These are phyloP conservation scores for Pelosia muscerda DNA, from an alignment of 2,888 invertebrate species.

Conservation along the genomic window DNA sequence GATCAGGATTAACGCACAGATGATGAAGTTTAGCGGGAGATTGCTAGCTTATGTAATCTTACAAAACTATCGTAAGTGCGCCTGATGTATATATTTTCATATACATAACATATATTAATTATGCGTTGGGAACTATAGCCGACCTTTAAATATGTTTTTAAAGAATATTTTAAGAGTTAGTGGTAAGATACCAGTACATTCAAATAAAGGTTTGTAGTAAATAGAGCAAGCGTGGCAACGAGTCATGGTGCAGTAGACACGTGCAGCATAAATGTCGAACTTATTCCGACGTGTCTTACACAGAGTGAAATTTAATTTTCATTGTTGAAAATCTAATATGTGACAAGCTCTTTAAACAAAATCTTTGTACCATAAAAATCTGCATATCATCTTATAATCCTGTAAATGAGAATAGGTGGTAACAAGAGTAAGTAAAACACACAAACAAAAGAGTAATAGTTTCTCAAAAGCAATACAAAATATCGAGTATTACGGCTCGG, in stretches of 20 bases:
- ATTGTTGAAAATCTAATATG: constrained; percentile 47
- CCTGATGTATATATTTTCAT: too few relatives aligned
- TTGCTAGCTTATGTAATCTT: neutral
- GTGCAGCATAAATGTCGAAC: constrained; percentile 61
- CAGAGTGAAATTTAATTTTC: constrained; percentile 63
- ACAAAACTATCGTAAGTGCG: neutral
- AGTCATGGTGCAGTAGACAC: constrained; percentile 49
- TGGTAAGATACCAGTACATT: neutral
- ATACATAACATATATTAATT: too few relatives aligned
- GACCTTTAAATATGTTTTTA: too few relatives aligned
- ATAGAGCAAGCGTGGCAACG: constrained; percentile 21
- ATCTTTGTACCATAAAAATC: neutral
- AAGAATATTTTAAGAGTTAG: too few relatives aligned
- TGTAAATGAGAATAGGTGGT: too few relatives aligned
- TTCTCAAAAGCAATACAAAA: too few relatives aligned
- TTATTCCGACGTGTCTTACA: constrained; percentile 67
- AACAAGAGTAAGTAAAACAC: too few relatives aligned
- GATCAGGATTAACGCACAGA: too few relatives aligned
- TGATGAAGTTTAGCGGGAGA: neutral
- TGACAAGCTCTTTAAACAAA: neutral
- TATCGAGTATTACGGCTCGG: too few relatives aligned
- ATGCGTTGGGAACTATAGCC: too few relatives aligned
- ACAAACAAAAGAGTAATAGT: too few relatives aligned
- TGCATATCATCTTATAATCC: too few relatives aligned
- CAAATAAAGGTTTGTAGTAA: neutral